Conservation (phyloP, 2,888 invertebrate genomes). For the Molanna angustata region DNA sequence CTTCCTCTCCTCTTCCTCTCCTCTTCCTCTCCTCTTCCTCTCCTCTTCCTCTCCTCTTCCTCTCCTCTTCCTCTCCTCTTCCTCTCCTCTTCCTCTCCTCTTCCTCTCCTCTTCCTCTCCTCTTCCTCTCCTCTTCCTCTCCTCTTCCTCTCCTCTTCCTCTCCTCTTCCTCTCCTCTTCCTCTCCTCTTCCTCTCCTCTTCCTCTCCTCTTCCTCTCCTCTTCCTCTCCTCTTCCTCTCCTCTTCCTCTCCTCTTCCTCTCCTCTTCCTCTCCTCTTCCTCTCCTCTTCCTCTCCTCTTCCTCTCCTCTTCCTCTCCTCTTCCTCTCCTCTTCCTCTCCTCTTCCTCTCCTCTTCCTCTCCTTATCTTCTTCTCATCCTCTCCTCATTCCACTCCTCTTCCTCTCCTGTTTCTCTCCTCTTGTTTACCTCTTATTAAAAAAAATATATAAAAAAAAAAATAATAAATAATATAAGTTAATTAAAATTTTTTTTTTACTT, state of each 20-base stretch:
- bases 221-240: background rate
- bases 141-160: background rate
- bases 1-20: background rate
- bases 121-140: slow-evolving; percentile 7
- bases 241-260: background rate
- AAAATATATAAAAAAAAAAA: no score
- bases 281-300: background rate
- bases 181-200: background rate
- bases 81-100: background rate
- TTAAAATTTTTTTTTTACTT: no score
- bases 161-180: background rate
- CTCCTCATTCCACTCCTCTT: background rate
- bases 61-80: no score
- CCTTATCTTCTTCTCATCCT: background rate
- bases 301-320: background rate
- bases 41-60: background rate
- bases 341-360: background rate
- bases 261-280: slow-evolving; percentile 4
- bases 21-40: background rate
- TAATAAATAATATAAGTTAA: no score
- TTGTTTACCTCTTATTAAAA: no score
- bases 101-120: background rate
- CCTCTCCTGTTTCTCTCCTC: background rate
- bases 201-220: background rate
- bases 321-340: background rate